Conservation (phyloP, 2,888 invertebrate genomes). For the Autographa pulchrina region DNA sequence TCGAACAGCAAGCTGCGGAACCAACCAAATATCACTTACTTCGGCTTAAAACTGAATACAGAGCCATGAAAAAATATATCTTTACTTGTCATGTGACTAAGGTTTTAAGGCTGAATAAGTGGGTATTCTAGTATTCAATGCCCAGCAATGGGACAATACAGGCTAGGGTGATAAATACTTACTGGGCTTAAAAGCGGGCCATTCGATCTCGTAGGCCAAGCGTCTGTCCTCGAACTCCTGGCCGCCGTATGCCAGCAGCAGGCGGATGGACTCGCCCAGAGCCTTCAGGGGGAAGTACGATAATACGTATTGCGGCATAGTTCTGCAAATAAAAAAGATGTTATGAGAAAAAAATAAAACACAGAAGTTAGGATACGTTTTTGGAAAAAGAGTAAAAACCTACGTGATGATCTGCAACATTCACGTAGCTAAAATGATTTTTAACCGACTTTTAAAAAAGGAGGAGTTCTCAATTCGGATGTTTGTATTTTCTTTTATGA, state of each 20-base stretch:
- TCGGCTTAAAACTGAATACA: background rate
- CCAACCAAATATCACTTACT: background rate
- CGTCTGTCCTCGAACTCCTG: constrained; percentile 91
- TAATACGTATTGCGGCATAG: constrained; percentile 86
- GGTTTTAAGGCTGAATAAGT: no score
- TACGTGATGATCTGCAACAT: no score
- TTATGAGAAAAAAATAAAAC: background rate
- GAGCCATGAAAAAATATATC: background rate
- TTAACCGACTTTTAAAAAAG: no score
- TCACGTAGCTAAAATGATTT: no score
- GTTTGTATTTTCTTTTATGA: no score
- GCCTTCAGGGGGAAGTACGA: constrained; percentile 90
- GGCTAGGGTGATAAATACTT: constrained; percentile 38
- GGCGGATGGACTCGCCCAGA: constrained; percentile 90
- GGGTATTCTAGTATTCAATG: background rate
- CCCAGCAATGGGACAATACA: no score
- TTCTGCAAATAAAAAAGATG: constrained; percentile 54
- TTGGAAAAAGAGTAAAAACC: no score
- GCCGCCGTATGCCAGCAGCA: constrained; percentile 90
- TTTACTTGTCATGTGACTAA: no score
- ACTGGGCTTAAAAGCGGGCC: constrained; percentile 82
- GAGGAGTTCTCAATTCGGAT: no score
- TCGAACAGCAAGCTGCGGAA: background rate
- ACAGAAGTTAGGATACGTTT: no score
- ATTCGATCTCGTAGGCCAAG: constrained; percentile 78